Conservation (phyloP, 2,888 invertebrate genomes). For the Agapostemon virescens region DNA sequence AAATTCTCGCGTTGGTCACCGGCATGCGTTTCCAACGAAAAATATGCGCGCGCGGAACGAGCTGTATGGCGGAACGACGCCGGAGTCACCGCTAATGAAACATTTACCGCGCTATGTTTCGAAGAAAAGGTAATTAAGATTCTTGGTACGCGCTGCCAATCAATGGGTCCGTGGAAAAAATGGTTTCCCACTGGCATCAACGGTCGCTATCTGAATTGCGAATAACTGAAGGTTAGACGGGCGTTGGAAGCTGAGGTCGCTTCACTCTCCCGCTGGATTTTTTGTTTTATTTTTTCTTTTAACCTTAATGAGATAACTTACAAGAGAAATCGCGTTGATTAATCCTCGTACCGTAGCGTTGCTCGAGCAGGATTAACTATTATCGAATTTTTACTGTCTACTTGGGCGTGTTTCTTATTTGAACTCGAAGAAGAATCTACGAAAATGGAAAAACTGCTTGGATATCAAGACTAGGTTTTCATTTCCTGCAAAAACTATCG, state of each 20-base stretch:
- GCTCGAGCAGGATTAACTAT: neutral
- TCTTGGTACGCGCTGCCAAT: constrained; percentile 36
- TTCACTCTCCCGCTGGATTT: neutral
- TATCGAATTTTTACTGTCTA: neutral
- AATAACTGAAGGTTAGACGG: constrained; percentile 5
- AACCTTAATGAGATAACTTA: neutral
- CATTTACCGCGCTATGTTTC: constrained; percentile 30
- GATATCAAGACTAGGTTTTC: neutral
- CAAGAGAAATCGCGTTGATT: neutral
- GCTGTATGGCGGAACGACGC: neutral
- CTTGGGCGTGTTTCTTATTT: neutral
- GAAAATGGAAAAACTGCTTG: neutral
- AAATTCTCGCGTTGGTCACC: constrained; percentile 9
- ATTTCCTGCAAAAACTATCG: neutral
- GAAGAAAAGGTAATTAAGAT: constrained; percentile 36
- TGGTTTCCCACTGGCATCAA: constrained; percentile 10
- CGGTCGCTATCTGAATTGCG: neutral
- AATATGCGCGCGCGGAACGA: constrained; percentile 21
- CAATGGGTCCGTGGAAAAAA: neutral
- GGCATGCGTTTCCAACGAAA: constrained; percentile 10
- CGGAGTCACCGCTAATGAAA: constrained; percentile 32
- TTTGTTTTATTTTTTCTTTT: neutral
- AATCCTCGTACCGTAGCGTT: neutral
- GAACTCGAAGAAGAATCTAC: neutral
- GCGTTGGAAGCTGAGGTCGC: neutral